These are phyloP conservation scores for Cactoblastis cactorum DNA, from an alignment of 2,888 invertebrate species.

Conservation along the genomic window DNA sequence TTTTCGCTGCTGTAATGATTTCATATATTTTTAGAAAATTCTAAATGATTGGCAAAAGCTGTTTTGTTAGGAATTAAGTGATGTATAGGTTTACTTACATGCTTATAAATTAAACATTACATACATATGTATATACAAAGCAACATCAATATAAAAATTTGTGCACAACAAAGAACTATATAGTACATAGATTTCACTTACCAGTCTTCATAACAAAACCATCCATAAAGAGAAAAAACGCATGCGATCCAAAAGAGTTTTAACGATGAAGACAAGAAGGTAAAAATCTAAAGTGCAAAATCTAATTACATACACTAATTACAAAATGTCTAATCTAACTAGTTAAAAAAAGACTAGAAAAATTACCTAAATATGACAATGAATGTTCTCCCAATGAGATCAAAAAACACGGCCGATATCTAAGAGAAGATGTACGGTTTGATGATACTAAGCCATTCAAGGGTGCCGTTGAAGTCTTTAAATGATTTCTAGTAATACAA, in stretches of 20 bases:
- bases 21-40: not conserved
- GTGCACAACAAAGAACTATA: conserved; percentile 20
- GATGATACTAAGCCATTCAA: conserved; percentile 76
- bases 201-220: conserved; percentile 33
- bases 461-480: conserved; percentile 71
- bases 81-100: conserved; percentile 16
- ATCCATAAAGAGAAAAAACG: conserved; percentile 38
- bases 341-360: conserved; percentile 58
- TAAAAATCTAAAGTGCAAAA: conserved; percentile 69
- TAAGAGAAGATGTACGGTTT: conserved; percentile 61
- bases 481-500: conserved; percentile 55
- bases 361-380: conserved; percentile 62
- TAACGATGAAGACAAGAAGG: conserved; percentile 61
- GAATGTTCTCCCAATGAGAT: conserved; percentile 50
- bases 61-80: conserved; percentile 17
- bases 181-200: conserved; percentile 35
- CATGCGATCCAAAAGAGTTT: conserved; percentile 53
- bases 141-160: conserved; percentile 31
- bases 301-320: conserved; percentile 62
- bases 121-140: conserved; percentile 27
- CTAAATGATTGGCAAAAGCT: not conserved
- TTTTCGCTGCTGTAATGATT: not conserved
- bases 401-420: conserved; percentile 55
- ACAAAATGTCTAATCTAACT: conserved; percentile 53
- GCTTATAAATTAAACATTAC: conserved; percentile 27